These are phyloP conservation scores for Tenrec ecaudatus DNA, from an alignment of 2,113 vertebrate species.

Conservation along the genomic window DNA sequence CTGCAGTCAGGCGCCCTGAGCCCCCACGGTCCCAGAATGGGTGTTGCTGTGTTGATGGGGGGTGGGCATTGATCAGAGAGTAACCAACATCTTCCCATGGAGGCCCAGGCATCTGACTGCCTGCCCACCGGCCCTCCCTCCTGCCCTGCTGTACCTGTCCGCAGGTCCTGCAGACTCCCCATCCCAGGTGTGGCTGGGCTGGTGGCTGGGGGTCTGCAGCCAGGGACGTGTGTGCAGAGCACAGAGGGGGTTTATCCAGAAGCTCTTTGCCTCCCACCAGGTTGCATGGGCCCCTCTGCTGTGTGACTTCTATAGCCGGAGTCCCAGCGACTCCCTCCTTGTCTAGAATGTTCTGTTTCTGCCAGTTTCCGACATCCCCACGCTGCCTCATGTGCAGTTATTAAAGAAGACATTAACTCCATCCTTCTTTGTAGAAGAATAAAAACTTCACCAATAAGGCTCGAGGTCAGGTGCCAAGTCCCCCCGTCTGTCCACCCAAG, in stretches of 20 bases:
- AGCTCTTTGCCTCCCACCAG: constrained; percentile 83
- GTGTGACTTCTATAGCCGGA: constrained; percentile 83
- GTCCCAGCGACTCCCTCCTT: constrained; percentile 67
- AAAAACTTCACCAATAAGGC: constrained; percentile 93
- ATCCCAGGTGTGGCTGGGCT: constrained; percentile 32
- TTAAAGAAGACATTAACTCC: constrained; percentile 87
- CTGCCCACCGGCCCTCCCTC: not conserved
- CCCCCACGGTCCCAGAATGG: constrained; percentile 71
- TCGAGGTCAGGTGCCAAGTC: constrained; percentile 90
- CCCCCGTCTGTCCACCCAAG: constrained; percentile 84
- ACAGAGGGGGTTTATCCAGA: constrained; percentile 74
- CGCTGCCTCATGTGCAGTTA: constrained; percentile 85
- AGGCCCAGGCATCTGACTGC: constrained; percentile 27
- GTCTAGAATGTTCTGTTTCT: constrained; percentile 78
- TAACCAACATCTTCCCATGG: constrained; percentile 78
- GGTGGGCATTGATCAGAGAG: constrained; percentile 86
- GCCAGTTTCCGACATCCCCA: constrained; percentile 85
- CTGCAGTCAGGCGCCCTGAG: constrained; percentile 84
- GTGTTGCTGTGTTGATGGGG: constrained; percentile 86
- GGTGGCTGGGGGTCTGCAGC: constrained; percentile 43
- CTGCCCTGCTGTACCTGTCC: not conserved
- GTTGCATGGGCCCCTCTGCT: constrained; percentile 80
- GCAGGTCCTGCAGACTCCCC: constrained; percentile 7
- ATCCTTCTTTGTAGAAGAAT: constrained; percentile 87
- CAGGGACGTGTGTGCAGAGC: constrained; percentile 79